Percentiles rank a stretch among this genome's conserved stretches.
These are phyloP conservation scores for Myiotriccus ornatus DNA, from an alignment of 2,797 vertebrate genomes.

Conservation along the genomic window DNA sequence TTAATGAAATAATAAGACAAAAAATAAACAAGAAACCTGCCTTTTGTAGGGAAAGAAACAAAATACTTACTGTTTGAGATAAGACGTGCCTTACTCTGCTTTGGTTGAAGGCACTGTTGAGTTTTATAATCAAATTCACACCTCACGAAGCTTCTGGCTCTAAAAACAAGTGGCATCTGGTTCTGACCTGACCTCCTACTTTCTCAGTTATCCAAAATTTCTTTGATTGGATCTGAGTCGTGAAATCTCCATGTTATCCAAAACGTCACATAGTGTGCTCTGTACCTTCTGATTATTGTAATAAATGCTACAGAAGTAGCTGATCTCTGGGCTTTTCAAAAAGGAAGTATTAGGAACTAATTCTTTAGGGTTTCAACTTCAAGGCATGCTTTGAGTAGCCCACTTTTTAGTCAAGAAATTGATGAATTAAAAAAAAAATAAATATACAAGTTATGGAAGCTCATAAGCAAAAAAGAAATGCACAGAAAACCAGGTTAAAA, in stretches of 20 bases:
- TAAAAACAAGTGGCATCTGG: neutral
- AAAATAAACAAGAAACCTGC: neutral
- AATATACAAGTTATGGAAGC: neutral
- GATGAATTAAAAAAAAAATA: neutral
- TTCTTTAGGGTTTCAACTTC: neutral
- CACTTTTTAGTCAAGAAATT: neutral
- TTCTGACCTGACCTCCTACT: neutral
- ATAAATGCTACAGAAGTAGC: neutral
- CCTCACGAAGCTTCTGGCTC: neutral
- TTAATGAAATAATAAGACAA: neutral
- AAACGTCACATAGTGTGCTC: neutral
- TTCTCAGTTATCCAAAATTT: neutral
- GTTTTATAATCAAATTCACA: neutral
- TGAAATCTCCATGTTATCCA: neutral
- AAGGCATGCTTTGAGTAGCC: neutral
- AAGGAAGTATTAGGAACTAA: neutral
- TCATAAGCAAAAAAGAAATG: neutral
- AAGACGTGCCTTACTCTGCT: neutral
- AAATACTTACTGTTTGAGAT: neutral
- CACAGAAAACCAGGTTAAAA: neutral
- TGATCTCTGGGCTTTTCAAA: neutral
- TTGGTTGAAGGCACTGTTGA: neutral
- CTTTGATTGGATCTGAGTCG: neutral
- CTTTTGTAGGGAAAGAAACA: neutral
- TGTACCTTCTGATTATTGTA: neutral